Evolutionary conservation across 2,797 vertebrate genomes (phyloP), one percentile per base, ranked within the genome.

Genomic region (Columba guinea): DNA sequence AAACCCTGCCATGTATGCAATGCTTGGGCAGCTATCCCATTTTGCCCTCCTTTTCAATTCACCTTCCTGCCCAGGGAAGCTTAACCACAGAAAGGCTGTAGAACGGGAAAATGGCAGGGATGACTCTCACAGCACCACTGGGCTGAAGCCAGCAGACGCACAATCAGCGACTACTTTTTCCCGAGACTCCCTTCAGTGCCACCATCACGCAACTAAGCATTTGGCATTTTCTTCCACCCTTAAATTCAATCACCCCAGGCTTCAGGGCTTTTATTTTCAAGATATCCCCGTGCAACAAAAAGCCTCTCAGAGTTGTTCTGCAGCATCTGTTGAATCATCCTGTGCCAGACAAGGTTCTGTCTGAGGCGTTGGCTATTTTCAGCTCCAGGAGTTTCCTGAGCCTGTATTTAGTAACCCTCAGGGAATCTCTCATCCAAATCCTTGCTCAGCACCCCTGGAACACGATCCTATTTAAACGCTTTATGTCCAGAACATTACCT

Each of bases 41-140:
- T 56, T 28, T 18, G 52, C 48, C 24, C 49, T 51, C 26, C 26
- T 46, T 15, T 34, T 28, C 51, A 34, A 51, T 15, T 64, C 62
- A 35, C 23, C 23, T 34, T 35, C 28, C 55, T 70, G n/a, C 17
- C 44, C 28, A 37, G 32, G 22, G 49, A 83, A 80, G 44, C 19
- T 22, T 27, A 23, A 30, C 13, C 56, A 37, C 71, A 79, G 34
- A 44, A 28, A 55, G n/a, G 30, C 56, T 73, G 21, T 21, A 46
- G 58, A 73, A 28, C 2, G 22, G 21, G 37, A 62, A 85, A 87
- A 4, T 0, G 1, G 21, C 16, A 73, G 24, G 26, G 15, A 12
- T 16, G 0, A 0, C 10, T 46, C 24, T 37, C 2, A 1, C 5
- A 19, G 62, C n/a, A 62, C 8, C 64, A 41, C 59, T 5, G 19